Conservation (phyloP, 2,113 vertebrate genomes). For the Oceanodroma tethys region DNA sequence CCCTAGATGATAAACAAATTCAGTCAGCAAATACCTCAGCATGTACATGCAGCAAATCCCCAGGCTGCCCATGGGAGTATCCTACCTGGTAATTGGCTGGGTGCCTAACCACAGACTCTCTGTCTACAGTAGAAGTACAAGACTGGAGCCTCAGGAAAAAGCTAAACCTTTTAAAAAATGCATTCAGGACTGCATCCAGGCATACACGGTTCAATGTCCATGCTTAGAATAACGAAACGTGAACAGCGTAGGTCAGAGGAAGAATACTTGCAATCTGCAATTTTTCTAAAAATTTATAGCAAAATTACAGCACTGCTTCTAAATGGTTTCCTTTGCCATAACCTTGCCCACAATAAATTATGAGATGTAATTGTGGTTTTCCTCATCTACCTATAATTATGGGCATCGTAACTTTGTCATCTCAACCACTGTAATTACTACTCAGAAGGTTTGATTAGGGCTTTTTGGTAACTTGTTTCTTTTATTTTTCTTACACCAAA, state of each 20-base stretch:
- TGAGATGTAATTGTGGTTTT: background rate
- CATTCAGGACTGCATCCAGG: background rate
- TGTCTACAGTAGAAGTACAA: background rate
- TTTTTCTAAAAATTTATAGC: background rate
- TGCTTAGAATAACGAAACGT: background rate
- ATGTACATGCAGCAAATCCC: background rate
- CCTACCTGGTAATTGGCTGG: background rate
- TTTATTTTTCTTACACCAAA: background rate
- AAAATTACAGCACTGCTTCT: background rate
- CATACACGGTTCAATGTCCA: background rate
- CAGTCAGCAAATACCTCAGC: background rate
- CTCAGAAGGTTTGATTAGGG: background rate
- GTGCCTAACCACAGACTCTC: background rate
- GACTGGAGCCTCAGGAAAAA: background rate
- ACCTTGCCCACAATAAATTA: background rate
- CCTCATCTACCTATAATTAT: constrained; percentile 12
- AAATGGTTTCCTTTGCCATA: background rate
- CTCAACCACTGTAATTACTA: background rate
- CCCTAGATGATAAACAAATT: background rate
- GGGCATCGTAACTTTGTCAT: constrained; percentile 1
- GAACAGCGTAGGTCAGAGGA: background rate
- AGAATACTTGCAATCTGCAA: background rate
- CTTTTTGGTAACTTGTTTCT: constrained; percentile 12
- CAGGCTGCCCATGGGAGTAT: background rate
- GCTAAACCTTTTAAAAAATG: background rate